Base-by-base conservation (phyloP, 2,888 invertebrate species). In the Heteromurus nitidus region DNA sequence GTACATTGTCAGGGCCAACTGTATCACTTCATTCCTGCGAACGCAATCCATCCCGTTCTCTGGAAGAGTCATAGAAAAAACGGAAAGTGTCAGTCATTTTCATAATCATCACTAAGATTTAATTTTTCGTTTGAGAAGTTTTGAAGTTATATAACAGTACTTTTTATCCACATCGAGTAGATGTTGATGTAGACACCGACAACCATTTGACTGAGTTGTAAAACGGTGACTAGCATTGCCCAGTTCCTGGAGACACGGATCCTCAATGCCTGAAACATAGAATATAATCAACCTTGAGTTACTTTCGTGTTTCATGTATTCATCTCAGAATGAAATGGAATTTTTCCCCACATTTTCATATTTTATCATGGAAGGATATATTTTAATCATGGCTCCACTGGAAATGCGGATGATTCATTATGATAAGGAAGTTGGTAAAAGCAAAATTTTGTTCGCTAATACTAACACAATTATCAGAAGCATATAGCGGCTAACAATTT, bases 1-100 rank as follows among this genome's bases (percentile, higher is more conserved):
- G 91, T 97, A 97, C 96, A 97, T 97, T 65, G 95, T 93, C 89
- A 96, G 93, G n/a, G 95, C 96, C 62, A 96, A 91, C 88, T 94
- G 95, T 86, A 96, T 94, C 90, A 96, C 96, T 87, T 95, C 84
- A 53, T 83, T 74, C 50, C 83, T 62, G 26, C 85, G 80, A 36
- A 82, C 81, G 75, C 85, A 85, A 22, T 80, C 80, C 58, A 75
- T 77, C 53, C 83, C 83, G 20, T 77, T 75, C 22, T 64, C 83
- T 80, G 67, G 5, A 72, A 20, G 7, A 55, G 22, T 55, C 24
- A 55, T n/a, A n/a, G n/a, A n/a, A n/a, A n/a, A n/a, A n/a, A n/a
- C n/a, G n/a, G 3, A 11, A 47, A 13, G 36, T 50, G 13, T 50
- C 5, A 24, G 11, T 3, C 55, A 55, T 55, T 55, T 55, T 24